Base-by-base conservation (phyloP, 1,140 invertebrate species). In the Coenobita brevimanus region DNA sequence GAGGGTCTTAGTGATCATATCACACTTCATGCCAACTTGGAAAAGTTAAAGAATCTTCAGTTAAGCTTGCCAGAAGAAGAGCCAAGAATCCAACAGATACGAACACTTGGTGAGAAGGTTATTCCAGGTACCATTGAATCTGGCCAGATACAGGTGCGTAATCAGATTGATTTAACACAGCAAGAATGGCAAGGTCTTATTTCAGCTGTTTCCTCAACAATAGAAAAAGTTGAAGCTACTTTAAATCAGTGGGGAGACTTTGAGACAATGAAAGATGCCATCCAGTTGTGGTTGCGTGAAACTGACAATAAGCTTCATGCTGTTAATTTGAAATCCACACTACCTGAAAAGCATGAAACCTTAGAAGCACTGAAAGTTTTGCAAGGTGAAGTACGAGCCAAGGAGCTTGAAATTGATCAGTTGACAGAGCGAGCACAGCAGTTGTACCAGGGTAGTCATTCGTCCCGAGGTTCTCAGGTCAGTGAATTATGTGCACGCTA, bases 331-430 rank as follows among this genome's bases (percentile, higher is more conserved):
- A 98, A 98, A 92, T 94, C 96, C 17, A 97, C 95, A 13, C 93
- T 97, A 21, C 91, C 94, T 21, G 96, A 98, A 90, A 99, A 99
- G 93, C 96, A 97, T 92, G 93, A 95, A 21, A 97, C 98, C 90
- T 93, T 98, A 21, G 96, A 97, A 82, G 94, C 94, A 82, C 93
- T 99, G 27, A 94, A 94, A 91, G 93, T 93, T 33, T 92, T 98
- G 21, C 97, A 98, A 93, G 97, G 97, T 69, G 97, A 98, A 93
- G 95, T 98, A 6, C 93, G 96, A 54, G 96, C 97, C 0, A 97
- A 98, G 92, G 97, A 98, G 93, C 92, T 98, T 41, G 97, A 99
- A 93, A 97, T 99, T 86, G 98, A 99, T 91, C 95, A 96, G 73
- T 95, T 98, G 0, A 98, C 96, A 24, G 98, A 99, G 92, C 95